A percentile compares a stretch with the other conserved stretches of the same genome.
phyloP scores from a whole-genome alignment of 2,888 invertebrate species.

The Hemicrepidius hirtus region DNA sequence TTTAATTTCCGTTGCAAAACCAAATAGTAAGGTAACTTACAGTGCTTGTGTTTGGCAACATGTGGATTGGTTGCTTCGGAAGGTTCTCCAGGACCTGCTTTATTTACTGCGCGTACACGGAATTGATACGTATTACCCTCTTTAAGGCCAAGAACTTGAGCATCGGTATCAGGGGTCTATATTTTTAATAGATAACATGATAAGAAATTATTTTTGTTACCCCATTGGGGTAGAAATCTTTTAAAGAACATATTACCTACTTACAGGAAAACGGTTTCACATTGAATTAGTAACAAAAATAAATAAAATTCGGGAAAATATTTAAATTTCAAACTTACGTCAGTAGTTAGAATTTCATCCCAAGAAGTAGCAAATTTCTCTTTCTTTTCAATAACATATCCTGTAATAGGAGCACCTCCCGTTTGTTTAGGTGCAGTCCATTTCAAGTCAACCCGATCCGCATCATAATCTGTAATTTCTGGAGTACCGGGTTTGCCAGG shows the following conservation, averaged over 20 bases:
- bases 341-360: constrained; percentile 87
- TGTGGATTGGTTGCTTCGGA: constrained; percentile 92
- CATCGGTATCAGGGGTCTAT: constrained; percentile 85
- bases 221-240: too few species aligned
- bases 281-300: too few species aligned
- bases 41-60: constrained; percentile 88
- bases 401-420: constrained; percentile 87
- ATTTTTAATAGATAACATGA: constrained; percentile 59
- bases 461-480: constrained; percentile 91
- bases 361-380: constrained; percentile 85
- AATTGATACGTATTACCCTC: constrained; percentile 97
- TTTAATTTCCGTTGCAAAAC: not conserved
- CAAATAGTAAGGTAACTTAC: constrained; percentile 75
- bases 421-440: constrained; percentile 87
- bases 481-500: constrained; percentile 93
- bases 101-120: constrained; percentile 95
- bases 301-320: not conserved
- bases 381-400: constrained; percentile 93
- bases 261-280: too few species aligned
- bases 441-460: constrained; percentile 89
- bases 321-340: constrained; percentile 71
- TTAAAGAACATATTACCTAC: too few species aligned
- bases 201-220: too few species aligned
- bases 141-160: constrained; percentile 88
- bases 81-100: constrained; percentile 94